Percentiles rank a stretch among this genome's conserved stretches.
These are phyloP conservation scores for Micropoecilia bifurca DNA, from an alignment of 2,797 vertebrate species.

Conservation along the genomic window DNA sequence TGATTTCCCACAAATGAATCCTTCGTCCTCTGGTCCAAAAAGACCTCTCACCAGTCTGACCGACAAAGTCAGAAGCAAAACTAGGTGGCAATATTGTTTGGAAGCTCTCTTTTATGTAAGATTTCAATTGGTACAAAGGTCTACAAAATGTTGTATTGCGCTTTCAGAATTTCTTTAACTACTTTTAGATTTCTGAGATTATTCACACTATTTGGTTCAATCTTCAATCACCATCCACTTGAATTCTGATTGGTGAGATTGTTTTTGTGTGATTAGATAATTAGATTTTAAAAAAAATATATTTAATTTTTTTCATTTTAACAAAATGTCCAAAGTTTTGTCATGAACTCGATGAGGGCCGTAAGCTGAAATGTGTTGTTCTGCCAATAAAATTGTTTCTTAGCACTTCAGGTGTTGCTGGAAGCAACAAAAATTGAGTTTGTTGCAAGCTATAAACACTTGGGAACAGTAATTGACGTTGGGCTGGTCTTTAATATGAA, in stretches of 20 bases:
- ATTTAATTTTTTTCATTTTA: not conserved
- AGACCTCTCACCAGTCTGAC: too few species aligned
- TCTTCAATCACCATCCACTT: not conserved
- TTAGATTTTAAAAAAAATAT: not conserved
- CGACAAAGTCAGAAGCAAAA: not conserved
- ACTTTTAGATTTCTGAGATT: too few species aligned
- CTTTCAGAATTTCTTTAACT: too few species aligned
- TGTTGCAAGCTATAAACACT: too few species aligned
- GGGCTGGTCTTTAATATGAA: too few species aligned
- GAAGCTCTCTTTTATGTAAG: not conserved
- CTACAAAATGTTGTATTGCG: not conserved
- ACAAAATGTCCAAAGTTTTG: not conserved
- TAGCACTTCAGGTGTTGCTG: not conserved
- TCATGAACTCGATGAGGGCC: not conserved
- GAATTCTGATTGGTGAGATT: not conserved
- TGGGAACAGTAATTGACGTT: too few species aligned
- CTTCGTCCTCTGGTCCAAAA: too few species aligned
- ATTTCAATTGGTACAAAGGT: not conserved
- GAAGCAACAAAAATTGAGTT: too few species aligned
- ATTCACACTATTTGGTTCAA: too few species aligned
- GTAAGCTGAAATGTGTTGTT: not conserved
- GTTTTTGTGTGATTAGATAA: not conserved
- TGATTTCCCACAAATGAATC: too few species aligned
- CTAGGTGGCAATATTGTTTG: not conserved
- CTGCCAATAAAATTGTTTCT: not conserved